These are phyloP conservation scores for Cololabis saira DNA, from an alignment of 2,113 vertebrate genomes.

Conservation along the genomic window DNA sequence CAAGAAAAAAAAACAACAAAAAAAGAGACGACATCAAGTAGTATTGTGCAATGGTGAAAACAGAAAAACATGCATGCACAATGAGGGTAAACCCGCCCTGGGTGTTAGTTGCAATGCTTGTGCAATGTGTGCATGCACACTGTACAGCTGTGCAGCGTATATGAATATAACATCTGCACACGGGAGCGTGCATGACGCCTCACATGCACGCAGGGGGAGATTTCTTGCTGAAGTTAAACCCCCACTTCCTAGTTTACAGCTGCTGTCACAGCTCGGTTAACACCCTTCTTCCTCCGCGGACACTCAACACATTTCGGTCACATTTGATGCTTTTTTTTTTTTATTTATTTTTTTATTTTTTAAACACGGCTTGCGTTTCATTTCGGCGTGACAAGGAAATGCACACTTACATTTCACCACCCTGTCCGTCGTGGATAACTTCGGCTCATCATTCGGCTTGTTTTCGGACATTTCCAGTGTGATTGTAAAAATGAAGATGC, in stretches of 20 bases:
- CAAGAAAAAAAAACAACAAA: constrained; percentile 29
- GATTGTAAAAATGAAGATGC: constrained; percentile 65
- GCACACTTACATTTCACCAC: constrained; percentile 93
- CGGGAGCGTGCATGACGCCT: neutral
- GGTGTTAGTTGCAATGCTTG: constrained; percentile 57
- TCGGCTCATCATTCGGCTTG: constrained; percentile 94
- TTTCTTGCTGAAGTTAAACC: constrained; percentile 58
- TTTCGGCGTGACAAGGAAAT: neutral
- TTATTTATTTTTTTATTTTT: too few relatives aligned
- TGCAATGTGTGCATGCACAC: constrained; percentile 64
- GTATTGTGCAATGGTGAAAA: constrained; percentile 52
- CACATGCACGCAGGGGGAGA: constrained; percentile 21
- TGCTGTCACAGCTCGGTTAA: constrained; percentile 75
- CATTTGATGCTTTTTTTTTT: constrained; percentile 15
- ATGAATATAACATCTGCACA: too few relatives aligned
- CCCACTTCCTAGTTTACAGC: constrained; percentile 82
- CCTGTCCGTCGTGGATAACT: constrained; percentile 97
- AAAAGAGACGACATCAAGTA: constrained; percentile 43
- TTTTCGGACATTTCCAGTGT: constrained; percentile 96
- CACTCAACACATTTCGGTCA: constrained; percentile 52
- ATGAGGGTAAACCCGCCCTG: constrained; percentile 59
- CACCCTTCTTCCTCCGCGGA: constrained; percentile 76
- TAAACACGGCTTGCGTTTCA: constrained; percentile 9
- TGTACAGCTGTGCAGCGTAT: constrained; percentile 5
- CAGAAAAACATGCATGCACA: constrained; percentile 57